Evolutionary conservation across 2,888 invertebrate genomes (phyloP).

Genomic region (Rugalucina vietnamica): DNA sequence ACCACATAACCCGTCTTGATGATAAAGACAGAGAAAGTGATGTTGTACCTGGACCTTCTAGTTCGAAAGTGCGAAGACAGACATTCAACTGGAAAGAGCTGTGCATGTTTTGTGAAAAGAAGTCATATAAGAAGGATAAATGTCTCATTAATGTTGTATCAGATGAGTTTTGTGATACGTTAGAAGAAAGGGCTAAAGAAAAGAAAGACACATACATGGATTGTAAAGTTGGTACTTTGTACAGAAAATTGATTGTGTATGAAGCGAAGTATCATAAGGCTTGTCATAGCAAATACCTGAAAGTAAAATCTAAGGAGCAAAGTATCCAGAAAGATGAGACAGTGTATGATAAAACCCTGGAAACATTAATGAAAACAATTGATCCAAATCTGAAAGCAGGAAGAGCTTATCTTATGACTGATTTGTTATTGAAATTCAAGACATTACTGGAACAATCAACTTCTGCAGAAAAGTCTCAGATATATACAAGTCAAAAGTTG

Average conservation of each 20-base stretch:
- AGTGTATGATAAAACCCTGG: not conserved
- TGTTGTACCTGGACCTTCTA: not conserved
- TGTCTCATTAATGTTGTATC: not conserved
- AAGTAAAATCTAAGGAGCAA: not conserved
- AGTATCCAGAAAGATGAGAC: not conserved
- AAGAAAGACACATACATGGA: not conserved
- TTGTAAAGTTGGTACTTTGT: not conserved
- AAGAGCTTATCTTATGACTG: not conserved
- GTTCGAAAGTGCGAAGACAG: not conserved
- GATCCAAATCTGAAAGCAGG: not conserved
- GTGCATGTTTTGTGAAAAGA: constrained; percentile 12
- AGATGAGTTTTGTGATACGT: constrained; percentile 5
- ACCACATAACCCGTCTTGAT: not conserved
- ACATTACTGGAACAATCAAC: not conserved
- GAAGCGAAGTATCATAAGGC: not conserved
- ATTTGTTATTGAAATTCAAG: not conserved
- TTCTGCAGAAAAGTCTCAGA: not conserved
- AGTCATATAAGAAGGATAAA: constrained; percentile 6
- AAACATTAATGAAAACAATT: not conserved
- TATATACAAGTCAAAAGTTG: not conserved
- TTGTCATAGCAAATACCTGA: not conserved
- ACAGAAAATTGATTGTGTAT: constrained; percentile 8
- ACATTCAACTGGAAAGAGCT: constrained; percentile 2
- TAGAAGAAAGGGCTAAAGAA: not conserved
- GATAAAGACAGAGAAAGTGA: not conserved